A percentile compares a stretch with the other conserved stretches of the same genome.
phyloP scores from a whole-genome alignment of 1,140 invertebrate species.

The Doryteuthis pealeii region DNA sequence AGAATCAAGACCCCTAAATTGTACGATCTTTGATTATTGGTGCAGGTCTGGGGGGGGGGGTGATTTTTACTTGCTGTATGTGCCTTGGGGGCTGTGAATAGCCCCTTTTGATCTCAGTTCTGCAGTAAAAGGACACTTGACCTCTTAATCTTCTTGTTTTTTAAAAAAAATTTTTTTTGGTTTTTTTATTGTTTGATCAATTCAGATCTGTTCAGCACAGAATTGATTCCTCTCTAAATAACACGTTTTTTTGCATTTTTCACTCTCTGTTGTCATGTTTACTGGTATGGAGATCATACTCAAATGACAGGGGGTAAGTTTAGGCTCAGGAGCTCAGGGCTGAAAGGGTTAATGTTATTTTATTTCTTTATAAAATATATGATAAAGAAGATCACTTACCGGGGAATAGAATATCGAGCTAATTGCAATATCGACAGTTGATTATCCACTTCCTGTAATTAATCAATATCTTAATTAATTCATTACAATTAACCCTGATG shows the following conservation, averaged over 20 bases:
- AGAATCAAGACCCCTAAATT: conserved; percentile 52
- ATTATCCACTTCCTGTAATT: too few relatives aligned
- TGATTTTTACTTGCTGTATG: background rate
- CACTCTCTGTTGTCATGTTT: background rate
- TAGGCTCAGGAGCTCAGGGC: too few relatives aligned
- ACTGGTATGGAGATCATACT: too few relatives aligned
- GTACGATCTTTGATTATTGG: conserved; percentile 41
- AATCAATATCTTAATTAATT: too few relatives aligned
- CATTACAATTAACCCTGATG: too few relatives aligned
- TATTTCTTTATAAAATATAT: too few relatives aligned
- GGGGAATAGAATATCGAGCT: too few relatives aligned
- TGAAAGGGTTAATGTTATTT: too few relatives aligned
- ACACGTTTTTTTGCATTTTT: background rate
- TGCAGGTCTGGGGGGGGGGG: background rate
- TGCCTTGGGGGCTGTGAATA: background rate
- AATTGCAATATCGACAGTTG: too few relatives aligned
- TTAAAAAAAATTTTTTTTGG: background rate
- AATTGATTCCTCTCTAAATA: background rate
- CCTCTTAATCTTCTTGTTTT: background rate
- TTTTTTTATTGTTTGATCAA: background rate
- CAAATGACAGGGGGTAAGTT: too few relatives aligned
- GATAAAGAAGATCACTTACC: too few relatives aligned
- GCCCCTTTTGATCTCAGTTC: background rate
- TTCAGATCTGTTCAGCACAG: background rate
- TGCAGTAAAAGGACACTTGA: background rate